Base-by-base conservation (phyloP, 2,113 vertebrate genomes). In the Catharus bicknelli region DNA sequence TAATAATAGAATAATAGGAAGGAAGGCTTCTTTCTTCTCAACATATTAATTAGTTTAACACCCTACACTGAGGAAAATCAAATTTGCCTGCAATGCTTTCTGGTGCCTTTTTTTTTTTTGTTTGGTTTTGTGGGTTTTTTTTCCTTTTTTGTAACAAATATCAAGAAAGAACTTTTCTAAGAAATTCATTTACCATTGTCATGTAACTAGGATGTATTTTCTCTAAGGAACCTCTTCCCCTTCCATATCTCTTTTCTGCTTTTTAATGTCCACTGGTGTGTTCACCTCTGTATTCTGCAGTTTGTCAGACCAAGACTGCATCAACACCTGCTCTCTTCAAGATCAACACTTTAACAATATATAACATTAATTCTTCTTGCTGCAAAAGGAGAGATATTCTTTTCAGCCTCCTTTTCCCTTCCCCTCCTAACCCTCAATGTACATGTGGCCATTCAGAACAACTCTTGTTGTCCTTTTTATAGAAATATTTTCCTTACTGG, bases 401-500 rank as follows among this genome's bases (percentile, higher is more conserved):
- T 86, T 77, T 29, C 0, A 3, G 7, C 26, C 9, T 90, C 20
- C 8, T 47, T 58, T 77, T 32, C 25, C 9, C 3, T 50, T 13
- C 12, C 47, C 3, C 42, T 15, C 25, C 32, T 25, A 62, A 30
- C 13, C 12, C 19, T 26, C 42, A 50, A 0, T 0, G 1, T 63
- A 21, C 6, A 1, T 3, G 16, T 53, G 51, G 17, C 34, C 29
- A 17, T 23, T 66, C 29, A 70, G 25, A 66, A 58, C 12, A 69
- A 47, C 10, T 73, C 51, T 29, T 8, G 4, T 14, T 47, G 16
- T 64, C 17, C 5, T 29, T 17, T 83, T 19, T 7, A 21, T 19
- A 29, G n/a, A 34, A 70, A 13, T n/a, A 34, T 70, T 86, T 92
- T 29, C 58, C 16, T 48, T n/a, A 23, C 10, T 4, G 4, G 48